Evolutionary conservation across 2,797 vertebrate species (phyloP).

Genomic region (Xiphophorus birchmanni): DNA sequence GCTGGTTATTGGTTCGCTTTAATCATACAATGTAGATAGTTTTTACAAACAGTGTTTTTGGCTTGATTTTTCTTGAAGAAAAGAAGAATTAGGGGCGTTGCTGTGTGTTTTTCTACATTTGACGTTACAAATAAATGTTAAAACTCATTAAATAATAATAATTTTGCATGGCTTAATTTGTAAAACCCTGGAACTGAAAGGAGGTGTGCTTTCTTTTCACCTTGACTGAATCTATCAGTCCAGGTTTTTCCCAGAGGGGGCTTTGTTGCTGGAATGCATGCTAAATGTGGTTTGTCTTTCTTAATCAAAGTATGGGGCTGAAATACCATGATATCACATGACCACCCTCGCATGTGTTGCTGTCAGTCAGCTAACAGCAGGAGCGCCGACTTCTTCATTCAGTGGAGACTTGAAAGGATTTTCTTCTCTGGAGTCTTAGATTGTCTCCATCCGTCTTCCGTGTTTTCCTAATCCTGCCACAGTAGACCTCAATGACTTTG

Average conservation of each 20-base stretch:
- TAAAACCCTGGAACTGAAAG: background rate
- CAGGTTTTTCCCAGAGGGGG: background rate
- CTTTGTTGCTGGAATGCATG: background rate
- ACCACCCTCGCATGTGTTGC: slow-evolving; percentile 49
- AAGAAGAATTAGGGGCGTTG: background rate
- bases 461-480: slow-evolving; percentile 71
- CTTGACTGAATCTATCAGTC: background rate
- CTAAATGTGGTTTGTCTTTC: slow-evolving; percentile 3
- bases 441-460: slow-evolving; percentile 47
- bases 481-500: slow-evolving; percentile 58
- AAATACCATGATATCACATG: slow-evolving; percentile 66
- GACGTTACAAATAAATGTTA: background rate
- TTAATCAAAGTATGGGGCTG: slow-evolving; percentile 29
- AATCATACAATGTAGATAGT: background rate
- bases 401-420: slow-evolving; percentile 54
- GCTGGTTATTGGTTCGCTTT: background rate
- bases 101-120: background rate
- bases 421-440: slow-evolving; percentile 44
- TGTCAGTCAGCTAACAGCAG: slow-evolving; percentile 48
- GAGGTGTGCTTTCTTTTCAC: background rate
- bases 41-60: background rate
- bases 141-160: background rate
- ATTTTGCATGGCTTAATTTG: background rate
- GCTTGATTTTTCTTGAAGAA: background rate
- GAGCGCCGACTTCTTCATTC: slow-evolving; percentile 39